phyloP scores from a whole-genome alignment of 2,113 vertebrate species.

The Prietella phreatophila region DNA sequence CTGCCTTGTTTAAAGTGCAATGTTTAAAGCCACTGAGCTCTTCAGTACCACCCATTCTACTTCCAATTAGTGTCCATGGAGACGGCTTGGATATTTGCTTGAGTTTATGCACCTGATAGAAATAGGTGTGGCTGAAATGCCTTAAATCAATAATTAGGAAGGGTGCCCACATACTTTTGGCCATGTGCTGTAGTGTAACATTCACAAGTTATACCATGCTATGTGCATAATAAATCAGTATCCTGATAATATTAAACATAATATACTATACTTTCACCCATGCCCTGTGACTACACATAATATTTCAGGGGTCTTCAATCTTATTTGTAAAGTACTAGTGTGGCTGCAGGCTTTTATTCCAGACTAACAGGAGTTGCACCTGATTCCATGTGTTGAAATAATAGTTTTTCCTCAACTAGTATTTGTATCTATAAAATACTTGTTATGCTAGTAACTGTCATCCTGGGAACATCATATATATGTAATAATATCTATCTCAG shows the following conservation, averaged over 20 bases:
- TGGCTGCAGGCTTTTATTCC: neutral
- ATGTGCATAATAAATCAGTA: neutral
- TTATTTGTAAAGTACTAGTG: neutral
- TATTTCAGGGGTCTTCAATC: neutral
- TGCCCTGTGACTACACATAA: neutral
- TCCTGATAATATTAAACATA: neutral
- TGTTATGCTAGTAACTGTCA: too few species aligned
- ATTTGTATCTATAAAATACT: too few species aligned
- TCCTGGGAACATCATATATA: too few species aligned
- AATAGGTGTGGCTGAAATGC: neutral
- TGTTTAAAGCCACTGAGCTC: too few species aligned
- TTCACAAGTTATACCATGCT: constrained; percentile 13
- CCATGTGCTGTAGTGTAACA: neutral
- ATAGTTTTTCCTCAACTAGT: too few species aligned
- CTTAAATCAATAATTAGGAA: neutral
- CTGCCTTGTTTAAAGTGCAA: neutral
- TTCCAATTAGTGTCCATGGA: neutral
- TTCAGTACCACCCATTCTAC: neutral
- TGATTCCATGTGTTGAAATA: too few species aligned
- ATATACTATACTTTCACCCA: neutral
- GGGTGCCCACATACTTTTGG: neutral
- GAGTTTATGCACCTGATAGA: neutral
- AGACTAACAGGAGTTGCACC: too few species aligned
- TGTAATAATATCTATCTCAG: neutral
- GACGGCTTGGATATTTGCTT: neutral